Conservation (phyloP, 2,797 vertebrate species). For the Odontamblyopus lacepedii region DNA sequence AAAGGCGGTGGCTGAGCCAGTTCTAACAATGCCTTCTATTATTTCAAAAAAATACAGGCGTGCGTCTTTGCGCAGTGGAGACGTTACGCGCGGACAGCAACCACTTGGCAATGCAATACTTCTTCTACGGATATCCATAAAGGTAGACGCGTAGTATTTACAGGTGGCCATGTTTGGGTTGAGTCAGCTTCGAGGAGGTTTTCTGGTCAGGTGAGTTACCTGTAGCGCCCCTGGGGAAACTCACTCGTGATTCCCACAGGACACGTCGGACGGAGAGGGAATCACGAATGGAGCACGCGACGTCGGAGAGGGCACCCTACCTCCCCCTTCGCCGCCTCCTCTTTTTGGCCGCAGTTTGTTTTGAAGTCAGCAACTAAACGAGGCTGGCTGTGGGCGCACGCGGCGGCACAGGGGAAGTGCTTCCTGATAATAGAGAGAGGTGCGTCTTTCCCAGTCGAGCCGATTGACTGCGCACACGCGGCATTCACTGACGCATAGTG, state of each 20-base stretch:
- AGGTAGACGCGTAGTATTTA: constrained; percentile 6
- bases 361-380: not conserved
- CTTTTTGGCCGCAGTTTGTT: constrained; percentile 14
- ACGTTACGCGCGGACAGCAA: not conserved
- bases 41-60: not conserved
- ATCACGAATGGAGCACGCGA: constrained; percentile 9
- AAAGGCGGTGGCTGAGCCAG: constrained; percentile 10
- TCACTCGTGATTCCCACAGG: constrained; percentile 12
- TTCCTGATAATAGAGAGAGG: constrained; percentile 65
- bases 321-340: constrained; percentile 6
- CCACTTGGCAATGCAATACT: not conserved
- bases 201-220: constrained; percentile 76
- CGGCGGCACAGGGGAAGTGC: constrained; percentile 41
- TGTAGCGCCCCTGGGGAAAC: constrained; percentile 64
- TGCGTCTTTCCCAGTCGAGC: constrained; percentile 64
- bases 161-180: constrained; percentile 57
- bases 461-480: constrained; percentile 63
- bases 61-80: constrained; percentile 6
- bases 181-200: constrained; percentile 26
- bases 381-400: constrained; percentile 22
- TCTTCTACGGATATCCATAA: not conserved
- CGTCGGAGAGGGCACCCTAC: not conserved
- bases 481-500: constrained; percentile 74
- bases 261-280: constrained; percentile 9
- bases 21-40: constrained; percentile 10